These are phyloP conservation scores for Cataglyphis hispanica DNA, from an alignment of 1,140 invertebrate genomes.

Conservation along the genomic window DNA sequence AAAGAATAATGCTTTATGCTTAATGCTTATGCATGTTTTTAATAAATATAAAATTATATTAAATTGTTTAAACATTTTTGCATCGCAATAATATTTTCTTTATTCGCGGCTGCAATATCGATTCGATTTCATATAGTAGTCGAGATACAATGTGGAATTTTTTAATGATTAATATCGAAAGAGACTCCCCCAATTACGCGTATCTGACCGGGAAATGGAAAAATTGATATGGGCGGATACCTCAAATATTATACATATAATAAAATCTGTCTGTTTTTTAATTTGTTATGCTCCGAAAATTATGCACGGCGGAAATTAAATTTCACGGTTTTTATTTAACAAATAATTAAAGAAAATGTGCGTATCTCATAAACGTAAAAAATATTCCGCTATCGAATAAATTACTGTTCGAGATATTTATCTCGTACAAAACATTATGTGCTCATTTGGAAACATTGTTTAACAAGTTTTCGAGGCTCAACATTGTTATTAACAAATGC, in stretches of 20 bases:
- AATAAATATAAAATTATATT: not conserved
- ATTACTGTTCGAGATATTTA: not conserved
- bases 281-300: not conserved
- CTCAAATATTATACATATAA: constrained; percentile 6
- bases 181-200: not conserved
- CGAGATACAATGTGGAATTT: constrained; percentile 16
- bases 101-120: not conserved
- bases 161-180: constrained; percentile 33
- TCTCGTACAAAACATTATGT: not conserved
- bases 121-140: not conserved
- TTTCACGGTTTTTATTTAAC: not conserved
- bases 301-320: not conserved
- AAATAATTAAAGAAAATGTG: not conserved
- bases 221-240: not conserved
- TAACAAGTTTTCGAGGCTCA: not conserved
- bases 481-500: constrained; percentile 7
- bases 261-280: constrained; percentile 1
- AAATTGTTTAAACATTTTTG: not conserved
- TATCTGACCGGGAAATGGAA: not conserved
- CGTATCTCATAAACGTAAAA: not conserved
- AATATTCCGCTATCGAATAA: not conserved
- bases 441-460: not conserved
- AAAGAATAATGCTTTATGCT: not conserved
- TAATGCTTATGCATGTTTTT: no score
- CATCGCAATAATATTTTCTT: not conserved